A percentile compares a stretch with the other conserved stretches of the same genome.
Conservation (phyloP, 1,140 invertebrate genomes). For the Sipha flava region DNA sequence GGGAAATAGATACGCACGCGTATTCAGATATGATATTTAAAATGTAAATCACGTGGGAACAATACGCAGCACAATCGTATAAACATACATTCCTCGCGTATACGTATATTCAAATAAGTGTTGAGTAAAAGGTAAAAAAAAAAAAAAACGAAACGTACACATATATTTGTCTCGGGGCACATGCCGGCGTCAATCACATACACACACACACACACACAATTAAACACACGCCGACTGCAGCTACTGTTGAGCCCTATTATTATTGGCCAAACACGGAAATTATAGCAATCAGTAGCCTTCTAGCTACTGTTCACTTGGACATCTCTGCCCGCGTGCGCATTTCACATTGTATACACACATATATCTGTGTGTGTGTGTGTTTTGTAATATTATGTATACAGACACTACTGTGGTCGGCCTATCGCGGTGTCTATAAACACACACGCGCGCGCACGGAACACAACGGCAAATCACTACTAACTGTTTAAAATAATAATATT, state of each 20-base stretch:
- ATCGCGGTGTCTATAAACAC: too few relatives aligned
- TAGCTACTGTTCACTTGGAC: slow-evolving; percentile 13
- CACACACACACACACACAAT: neutral
- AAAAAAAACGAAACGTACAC: neutral
- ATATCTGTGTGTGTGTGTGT: too few relatives aligned
- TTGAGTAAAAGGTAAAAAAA: neutral
- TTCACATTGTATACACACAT: neutral
- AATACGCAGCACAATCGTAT: slow-evolving; percentile 7
- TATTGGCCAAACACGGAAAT: slow-evolving; percentile 18
- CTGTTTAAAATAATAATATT: slow-evolving; percentile 5
- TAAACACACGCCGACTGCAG: neutral
- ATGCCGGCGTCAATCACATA: slow-evolving; percentile 27
- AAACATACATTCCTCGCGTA: neutral
- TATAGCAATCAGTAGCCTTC: slow-evolving; percentile 19
- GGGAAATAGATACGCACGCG: neutral
- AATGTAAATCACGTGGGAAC: slow-evolving; percentile 18
- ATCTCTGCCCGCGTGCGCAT: neutral
- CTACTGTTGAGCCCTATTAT: slow-evolving; percentile 24
- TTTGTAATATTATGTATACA: too few relatives aligned
- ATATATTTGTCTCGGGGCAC: slow-evolving; percentile 22
- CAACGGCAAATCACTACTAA: neutral
- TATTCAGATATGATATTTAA: neutral
- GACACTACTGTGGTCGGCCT: too few relatives aligned
- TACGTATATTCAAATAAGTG: neutral
- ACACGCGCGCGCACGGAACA: neutral